phyloP scores from a whole-genome alignment of 2,888 invertebrate species.

The Tryphoninae sp. region DNA sequence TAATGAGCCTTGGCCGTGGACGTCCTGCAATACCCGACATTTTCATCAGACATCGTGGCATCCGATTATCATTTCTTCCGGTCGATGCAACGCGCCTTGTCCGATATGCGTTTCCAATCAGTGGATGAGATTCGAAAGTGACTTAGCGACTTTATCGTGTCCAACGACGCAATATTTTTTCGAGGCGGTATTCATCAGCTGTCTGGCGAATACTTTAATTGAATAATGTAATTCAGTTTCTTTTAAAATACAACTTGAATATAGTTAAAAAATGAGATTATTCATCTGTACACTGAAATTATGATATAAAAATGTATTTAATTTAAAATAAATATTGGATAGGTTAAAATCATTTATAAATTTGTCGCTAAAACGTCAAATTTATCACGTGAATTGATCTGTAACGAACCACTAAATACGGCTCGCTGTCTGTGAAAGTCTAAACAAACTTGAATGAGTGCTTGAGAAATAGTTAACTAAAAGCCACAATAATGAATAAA shows the following conservation, averaged over 20 bases:
- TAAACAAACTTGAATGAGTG: no score
- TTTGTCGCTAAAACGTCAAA: no score
- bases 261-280: not conserved
- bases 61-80: slow-evolving; percentile 65
- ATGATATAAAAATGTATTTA: no score
- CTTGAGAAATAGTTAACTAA: no score
- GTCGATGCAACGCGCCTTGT: slow-evolving; percentile 56
- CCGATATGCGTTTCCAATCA: slow-evolving; percentile 36
- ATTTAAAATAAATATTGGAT: no score
- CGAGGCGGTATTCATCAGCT: slow-evolving; percentile 46
- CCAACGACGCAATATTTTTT: slow-evolving; percentile 58
- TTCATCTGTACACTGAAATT: not conserved
- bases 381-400: no score
- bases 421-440: no score
- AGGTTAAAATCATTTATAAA: no score
- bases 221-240: slow-evolving; percentile 21
- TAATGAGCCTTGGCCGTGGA: slow-evolving; percentile 61
- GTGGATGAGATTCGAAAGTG: slow-evolving; percentile 55
- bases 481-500: no score
- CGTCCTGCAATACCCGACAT: slow-evolving; percentile 58
- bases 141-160: slow-evolving; percentile 57
- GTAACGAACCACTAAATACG: no score
- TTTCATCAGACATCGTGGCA: slow-evolving; percentile 56
- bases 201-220: slow-evolving; percentile 35
- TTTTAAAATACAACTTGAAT: not conserved